Conservation (phyloP, 2,888 invertebrate genomes). For the Bombyx huttoni region DNA sequence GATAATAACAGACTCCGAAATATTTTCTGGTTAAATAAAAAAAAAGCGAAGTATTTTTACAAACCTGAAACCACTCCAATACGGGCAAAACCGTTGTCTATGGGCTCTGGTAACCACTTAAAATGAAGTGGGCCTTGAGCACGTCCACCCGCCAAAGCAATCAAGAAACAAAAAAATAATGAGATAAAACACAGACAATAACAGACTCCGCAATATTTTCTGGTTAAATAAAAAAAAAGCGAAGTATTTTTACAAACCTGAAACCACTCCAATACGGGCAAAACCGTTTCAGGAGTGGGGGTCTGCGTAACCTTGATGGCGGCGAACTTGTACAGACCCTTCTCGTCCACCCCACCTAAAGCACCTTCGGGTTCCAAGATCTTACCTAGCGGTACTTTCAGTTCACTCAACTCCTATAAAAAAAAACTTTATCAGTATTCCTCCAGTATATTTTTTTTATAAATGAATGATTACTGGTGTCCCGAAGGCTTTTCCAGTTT, state of each 20-base stretch:
- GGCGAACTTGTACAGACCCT: slow-evolving; percentile 95
- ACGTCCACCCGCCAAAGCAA: too few relatives aligned
- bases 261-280: slow-evolving; percentile 91
- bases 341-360: slow-evolving; percentile 94
- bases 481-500: too few relatives aligned
- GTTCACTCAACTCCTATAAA: slow-evolving; percentile 43
- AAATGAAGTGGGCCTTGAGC: too few relatives aligned
- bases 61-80: slow-evolving; percentile 87
- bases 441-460: too few relatives aligned
- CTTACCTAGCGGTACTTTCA: slow-evolving; percentile 78
- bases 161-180: too few relatives aligned
- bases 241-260: slow-evolving; percentile 61
- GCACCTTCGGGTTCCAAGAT: slow-evolving; percentile 97
- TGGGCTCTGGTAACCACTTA: too few relatives aligned
- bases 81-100: slow-evolving; percentile 91
- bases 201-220: neutral
- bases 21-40: neutral
- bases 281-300: slow-evolving; percentile 83
- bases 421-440: neutral
- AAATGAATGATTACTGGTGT: too few relatives aligned
- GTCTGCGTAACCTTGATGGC: slow-evolving; percentile 84
- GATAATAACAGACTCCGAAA: neutral
- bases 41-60: neutral
- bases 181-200: too few relatives aligned
- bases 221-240: neutral